Percentiles rank a stretch among this genome's conserved stretches.
phyloP scores from a whole-genome alignment of 2,113 vertebrate genomes.

The Bujurquina vittata region DNA sequence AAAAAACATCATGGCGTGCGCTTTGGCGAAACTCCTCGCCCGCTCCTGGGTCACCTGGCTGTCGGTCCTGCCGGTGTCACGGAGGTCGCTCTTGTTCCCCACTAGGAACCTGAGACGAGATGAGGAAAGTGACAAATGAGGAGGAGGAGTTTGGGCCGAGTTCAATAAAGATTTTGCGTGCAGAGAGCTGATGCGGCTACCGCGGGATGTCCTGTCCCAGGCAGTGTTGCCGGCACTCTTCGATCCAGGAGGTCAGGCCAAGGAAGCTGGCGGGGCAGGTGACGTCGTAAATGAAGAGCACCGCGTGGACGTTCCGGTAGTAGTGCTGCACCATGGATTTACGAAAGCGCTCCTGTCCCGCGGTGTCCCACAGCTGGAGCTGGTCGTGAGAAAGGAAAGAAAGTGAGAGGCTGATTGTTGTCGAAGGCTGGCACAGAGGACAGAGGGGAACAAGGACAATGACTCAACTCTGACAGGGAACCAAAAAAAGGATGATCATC shows the following conservation, averaged over 20 bases:
- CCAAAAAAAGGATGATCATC: neutral
- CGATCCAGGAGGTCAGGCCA: conserved; percentile 88
- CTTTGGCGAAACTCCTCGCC: conserved; percentile 89
- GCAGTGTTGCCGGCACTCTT: conserved; percentile 92
- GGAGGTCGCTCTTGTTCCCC: conserved; percentile 92
- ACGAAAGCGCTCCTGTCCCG: conserved; percentile 93
- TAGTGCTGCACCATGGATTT: conserved; percentile 98
- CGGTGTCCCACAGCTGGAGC: conserved; percentile 98
- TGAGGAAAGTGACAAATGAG: neutral
- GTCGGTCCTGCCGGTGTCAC: conserved; percentile 66
- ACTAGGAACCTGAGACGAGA: conserved; percentile 86
- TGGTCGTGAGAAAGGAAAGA: conserved; percentile 49
- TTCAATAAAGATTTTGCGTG: neutral
- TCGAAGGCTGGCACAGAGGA: neutral
- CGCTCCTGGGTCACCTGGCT: conserved; percentile 85
- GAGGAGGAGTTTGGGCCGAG: neutral
- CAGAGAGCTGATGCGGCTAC: conserved; percentile 35
- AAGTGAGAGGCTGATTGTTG: neutral
- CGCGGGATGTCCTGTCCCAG: conserved; percentile 87
- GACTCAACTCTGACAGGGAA: conserved; percentile 47
- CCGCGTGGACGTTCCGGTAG: conserved; percentile 92
- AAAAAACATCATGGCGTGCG: conserved; percentile 90
- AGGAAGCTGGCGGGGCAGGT: conserved; percentile 88
- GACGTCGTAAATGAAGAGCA: conserved; percentile 95
- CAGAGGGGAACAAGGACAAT: neutral